Base-by-base conservation (phyloP, 2,797 vertebrate genomes). In the Dallia pectoralis region DNA sequence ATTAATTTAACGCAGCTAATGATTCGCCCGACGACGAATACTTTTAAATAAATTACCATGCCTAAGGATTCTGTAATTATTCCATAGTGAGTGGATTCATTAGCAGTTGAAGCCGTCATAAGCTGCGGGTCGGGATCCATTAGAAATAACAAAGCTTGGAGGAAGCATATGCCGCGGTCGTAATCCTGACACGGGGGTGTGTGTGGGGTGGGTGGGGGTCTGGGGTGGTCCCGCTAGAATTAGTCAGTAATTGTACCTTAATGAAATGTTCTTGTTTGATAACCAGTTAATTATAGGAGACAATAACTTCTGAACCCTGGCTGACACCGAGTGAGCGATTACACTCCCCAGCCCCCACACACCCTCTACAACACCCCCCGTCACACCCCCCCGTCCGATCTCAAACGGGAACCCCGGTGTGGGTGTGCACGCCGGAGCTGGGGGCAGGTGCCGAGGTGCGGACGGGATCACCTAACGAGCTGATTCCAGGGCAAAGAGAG, bases 211-310 rank as follows among this genome's bases (percentile, higher is more conserved):
- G 33, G 33, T 8, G 3, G 33, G 40, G 40, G 40, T 9, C 8
- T n/a, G 40, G 40, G 47, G 67, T 89, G 90, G 93, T 91, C 93
- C 94, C 90, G 83, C 87, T 88, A 89, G 93, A 95, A 95, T 94
- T 93, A 95, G 92, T 91, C 90, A 84, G 89, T 95, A 96, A 96
- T 96, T 96, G 94, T 92, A 88, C 90, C 79, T 84, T 96, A 96
- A 96, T 95, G 94, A 96, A 96, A 95, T 92, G 93, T 92, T 94
- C 95, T 93, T 95, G 94, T 95, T 96, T 95, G 94, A 96, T 96
- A 95, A 96, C 92, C 93, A 91, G 91, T 95, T 96, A 96, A 96
- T 96, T 96, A 95, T 92, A 88, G 91, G 88, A 95, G 94, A 95
- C 94, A 95, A 95, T 94, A 94, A 95, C 87, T 85, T 79, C 79